These are phyloP conservation scores for Panulirus ornatus DNA, from an alignment of 1,140 invertebrate genomes.

Conservation along the genomic window DNA sequence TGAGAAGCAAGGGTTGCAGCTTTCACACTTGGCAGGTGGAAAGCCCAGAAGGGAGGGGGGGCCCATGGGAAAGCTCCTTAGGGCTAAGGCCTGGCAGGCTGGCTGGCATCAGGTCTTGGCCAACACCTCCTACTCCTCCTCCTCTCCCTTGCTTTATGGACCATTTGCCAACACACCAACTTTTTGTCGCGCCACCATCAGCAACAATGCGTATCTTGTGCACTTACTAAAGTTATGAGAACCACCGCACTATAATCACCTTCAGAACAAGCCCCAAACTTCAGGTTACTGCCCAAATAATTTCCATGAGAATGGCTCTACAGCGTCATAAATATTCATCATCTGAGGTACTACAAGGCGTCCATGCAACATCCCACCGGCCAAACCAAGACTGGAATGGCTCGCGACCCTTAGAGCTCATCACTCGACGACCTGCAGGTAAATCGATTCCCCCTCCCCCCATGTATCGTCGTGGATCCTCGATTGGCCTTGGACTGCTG, in stretches of 20 bases:
- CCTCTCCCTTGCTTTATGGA: neutral
- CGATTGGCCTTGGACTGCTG: neutral
- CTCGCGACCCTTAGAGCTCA: conserved; percentile 13
- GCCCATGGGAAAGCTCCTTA: conserved; percentile 19
- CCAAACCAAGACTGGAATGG: neutral
- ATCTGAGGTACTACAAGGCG: neutral
- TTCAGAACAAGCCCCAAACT: neutral
- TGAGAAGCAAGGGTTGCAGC: conserved; percentile 59
- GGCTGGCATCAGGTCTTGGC: neutral
- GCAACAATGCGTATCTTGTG: neutral
- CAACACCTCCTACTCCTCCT: too few relatives aligned
- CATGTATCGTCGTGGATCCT: neutral
- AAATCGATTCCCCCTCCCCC: neutral
- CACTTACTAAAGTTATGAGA: neutral
- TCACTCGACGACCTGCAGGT: conserved; percentile 11
- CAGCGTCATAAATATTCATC: conserved; percentile 52
- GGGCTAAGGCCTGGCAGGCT: neutral
- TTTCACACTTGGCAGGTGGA: conserved; percentile 47
- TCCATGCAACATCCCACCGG: neutral
- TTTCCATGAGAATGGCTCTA: conserved; percentile 37
- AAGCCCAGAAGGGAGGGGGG: too few relatives aligned
- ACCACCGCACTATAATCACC: neutral
- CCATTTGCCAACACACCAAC: neutral
- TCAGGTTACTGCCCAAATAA: conserved; percentile 23
- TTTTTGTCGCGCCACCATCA: neutral